Base-by-base conservation (phyloP, 2,113 vertebrate species). In the Catagonus wagneri region DNA sequence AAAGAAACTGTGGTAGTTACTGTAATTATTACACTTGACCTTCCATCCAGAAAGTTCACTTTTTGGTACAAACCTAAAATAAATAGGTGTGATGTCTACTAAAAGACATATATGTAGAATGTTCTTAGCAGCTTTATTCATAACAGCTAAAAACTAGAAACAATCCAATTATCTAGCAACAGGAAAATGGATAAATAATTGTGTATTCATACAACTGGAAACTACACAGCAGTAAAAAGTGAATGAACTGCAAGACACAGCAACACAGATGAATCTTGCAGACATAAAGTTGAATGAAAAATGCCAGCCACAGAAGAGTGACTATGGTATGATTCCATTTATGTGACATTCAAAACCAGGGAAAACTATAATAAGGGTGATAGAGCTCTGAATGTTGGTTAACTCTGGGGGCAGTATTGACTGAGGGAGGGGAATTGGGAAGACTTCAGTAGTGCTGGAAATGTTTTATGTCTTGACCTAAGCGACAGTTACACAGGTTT, bases 401-500 rank as follows among this genome's bases (percentile, higher is more conserved):
- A 65, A 63, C 29, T 68, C 50, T 58, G 36, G 79, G 76, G 34
- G 34, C 17, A 68, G 50, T 58, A 36, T 17, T 17, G 16, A 17
- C 44, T 6, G 9, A 72, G 44, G 15, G 2, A 50, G 27, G n/a
- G 65, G 60, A 56, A n/a, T n/a, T 17, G 63, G 72, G 65, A 86
- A 56, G 66, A 80, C 17, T 27, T 65, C 27, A 29, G 29, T 56
- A 39, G 34, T 54, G 1, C 72, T 78, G 72, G 32, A 54, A 61
- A 27, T 52, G 32, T 95, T 52, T 68, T 54, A n/a, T n/a, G n/a
- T n/a, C n/a, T n/a, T n/a, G n/a, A n/a, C n/a, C n/a, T n/a, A n/a
- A n/a, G 79, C 78, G 25, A 60, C 54, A 52, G 58, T 85, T 78
- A 52, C 32, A 68, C 15, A 2, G 12, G n/a, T 97, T 97, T 97